Conservation (phyloP, 2,113 vertebrate species). For the Channa argus region DNA sequence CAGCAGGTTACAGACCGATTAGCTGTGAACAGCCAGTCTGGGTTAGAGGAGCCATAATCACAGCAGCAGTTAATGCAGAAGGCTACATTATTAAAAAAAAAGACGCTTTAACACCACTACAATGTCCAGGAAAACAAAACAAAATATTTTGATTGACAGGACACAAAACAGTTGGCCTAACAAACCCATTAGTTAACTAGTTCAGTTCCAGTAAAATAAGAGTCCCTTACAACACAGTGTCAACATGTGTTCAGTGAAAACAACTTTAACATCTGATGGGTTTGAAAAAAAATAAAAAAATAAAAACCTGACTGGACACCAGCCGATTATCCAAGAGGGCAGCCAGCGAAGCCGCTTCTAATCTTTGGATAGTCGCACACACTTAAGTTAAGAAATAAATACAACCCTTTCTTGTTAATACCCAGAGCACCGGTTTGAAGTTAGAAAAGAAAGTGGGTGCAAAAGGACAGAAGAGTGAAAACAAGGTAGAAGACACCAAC, state of each 20-base stretch:
- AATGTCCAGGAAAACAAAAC: slow-evolving; percentile 17
- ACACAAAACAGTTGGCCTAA: slow-evolving; percentile 32
- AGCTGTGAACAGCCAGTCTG: slow-evolving; percentile 38
- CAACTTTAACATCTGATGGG: slow-evolving; percentile 14
- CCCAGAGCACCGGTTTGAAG: slow-evolving; percentile 33
- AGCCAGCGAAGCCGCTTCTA: slow-evolving; percentile 45
- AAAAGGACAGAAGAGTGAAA: slow-evolving; percentile 33
- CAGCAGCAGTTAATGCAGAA: slow-evolving; percentile 43
- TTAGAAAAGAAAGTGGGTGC: slow-evolving; percentile 30
- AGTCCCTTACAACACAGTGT: slow-evolving; percentile 24
- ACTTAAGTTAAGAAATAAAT: slow-evolving; percentile 84
- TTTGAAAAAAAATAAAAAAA: slow-evolving; percentile 26
- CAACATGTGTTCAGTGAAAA: neutral
- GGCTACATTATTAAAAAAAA: slow-evolving; percentile 36
- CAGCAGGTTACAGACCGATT: slow-evolving; percentile 68
- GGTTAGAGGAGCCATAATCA: slow-evolving; percentile 31
- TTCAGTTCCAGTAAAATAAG: slow-evolving; percentile 47
- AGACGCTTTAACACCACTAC: slow-evolving; percentile 24
- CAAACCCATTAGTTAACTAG: slow-evolving; percentile 23
- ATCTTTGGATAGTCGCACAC: slow-evolving; percentile 67
- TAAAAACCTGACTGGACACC: neutral
- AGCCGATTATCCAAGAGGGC: slow-evolving; percentile 48
- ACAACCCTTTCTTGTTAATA: slow-evolving; percentile 53
- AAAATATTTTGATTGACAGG: slow-evolving; percentile 25
- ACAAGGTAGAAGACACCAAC: slow-evolving; percentile 12